Conservation (phyloP, 2,113 vertebrate species). For the Ovibos moschatus region DNA sequence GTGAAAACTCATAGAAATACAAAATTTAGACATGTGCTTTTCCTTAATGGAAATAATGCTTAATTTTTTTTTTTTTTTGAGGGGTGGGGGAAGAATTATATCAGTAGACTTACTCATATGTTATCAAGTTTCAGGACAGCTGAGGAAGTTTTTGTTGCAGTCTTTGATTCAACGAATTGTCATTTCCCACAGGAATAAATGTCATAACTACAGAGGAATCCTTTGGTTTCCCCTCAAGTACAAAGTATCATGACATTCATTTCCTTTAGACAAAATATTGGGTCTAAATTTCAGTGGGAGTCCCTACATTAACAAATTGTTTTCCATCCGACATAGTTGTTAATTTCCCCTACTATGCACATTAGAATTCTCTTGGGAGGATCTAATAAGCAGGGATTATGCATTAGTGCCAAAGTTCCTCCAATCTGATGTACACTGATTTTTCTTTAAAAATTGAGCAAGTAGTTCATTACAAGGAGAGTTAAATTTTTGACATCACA, state of each 20-base stretch:
- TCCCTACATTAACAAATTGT: neutral
- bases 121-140: neutral
- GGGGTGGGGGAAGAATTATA: neutral
- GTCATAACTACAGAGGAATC: neutral
- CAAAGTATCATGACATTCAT: neutral
- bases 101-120: neutral
- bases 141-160: neutral
- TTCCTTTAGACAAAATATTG: constrained; percentile 11
- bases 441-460: neutral
- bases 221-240: neutral
- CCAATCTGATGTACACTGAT: neutral
- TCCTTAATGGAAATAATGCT: neutral
- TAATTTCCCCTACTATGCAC: neutral
- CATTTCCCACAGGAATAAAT: neutral
- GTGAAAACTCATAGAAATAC: neutral
- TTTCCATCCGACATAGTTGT: neutral
- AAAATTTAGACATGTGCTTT: constrained; percentile 9
- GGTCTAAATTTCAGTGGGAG: neutral
- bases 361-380: neutral
- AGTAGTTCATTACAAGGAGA: neutral
- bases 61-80: neutral
- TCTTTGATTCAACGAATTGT: neutral
- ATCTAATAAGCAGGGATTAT: neutral
- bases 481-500: neutral
- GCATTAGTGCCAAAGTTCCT: neutral